These are phyloP conservation scores for Lathamus discolor DNA, from an alignment of 2,113 vertebrate species.

Conservation along the genomic window DNA sequence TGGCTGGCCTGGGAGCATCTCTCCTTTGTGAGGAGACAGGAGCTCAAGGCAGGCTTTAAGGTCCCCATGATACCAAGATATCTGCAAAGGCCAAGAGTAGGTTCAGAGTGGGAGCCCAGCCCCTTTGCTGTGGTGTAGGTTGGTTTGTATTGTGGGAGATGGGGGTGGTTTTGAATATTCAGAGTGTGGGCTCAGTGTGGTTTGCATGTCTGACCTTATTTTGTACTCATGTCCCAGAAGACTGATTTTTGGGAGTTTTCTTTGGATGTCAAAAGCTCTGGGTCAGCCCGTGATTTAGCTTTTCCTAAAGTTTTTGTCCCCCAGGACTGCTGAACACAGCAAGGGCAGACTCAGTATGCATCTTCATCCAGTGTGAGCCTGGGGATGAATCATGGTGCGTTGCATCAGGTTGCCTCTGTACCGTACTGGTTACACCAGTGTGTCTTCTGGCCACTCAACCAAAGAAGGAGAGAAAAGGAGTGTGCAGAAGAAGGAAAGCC, in stretches of 20 bases:
- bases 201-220: background rate
- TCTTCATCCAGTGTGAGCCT: background rate
- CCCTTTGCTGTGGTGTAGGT: background rate
- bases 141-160: background rate
- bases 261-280: background rate
- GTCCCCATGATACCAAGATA: background rate
- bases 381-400: background rate
- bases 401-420: background rate
- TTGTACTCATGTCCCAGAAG: background rate
- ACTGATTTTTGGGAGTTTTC: background rate
- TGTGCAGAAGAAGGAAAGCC: background rate
- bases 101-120: background rate
- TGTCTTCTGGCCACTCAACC: background rate
- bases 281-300: background rate
- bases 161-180: background rate
- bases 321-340: background rate
- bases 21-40: background rate
- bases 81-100: background rate
- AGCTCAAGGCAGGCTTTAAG: background rate
- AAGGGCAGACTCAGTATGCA: background rate
- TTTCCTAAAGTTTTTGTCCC: background rate
- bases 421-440: accelerated
- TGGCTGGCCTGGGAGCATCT: background rate
- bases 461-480: background rate
- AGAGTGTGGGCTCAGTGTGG: background rate